Evolutionary conservation across 2,888 invertebrate species (phyloP).

Genomic region (Diabrotica balteata): DNA sequence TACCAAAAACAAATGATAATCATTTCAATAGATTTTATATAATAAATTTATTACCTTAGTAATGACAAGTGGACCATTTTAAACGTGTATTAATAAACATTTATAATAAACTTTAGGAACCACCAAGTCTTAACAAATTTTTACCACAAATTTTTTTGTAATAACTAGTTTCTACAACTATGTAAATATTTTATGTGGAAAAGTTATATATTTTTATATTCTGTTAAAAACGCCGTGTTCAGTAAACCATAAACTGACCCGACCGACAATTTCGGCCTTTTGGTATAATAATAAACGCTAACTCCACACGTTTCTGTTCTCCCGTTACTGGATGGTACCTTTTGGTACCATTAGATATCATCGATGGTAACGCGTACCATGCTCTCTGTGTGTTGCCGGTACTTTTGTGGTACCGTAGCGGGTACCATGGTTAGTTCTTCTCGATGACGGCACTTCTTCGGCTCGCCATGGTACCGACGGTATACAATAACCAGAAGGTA

Average conservation of each 20-base stretch:
- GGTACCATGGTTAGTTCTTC: conserved; percentile 4
- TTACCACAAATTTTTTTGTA: no score
- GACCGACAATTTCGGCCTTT: conserved; percentile 5
- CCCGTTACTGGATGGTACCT: conserved; percentile 22
- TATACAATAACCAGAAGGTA: conserved; percentile 14
- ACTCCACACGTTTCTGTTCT: conserved; percentile 10
- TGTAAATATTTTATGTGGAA: no score
- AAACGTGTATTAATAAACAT: no score
- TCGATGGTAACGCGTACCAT: conserved; percentile 11
- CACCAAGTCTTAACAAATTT: no score
- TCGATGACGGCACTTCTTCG: conserved; percentile 9
- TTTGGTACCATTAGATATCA: conserved; percentile 18
- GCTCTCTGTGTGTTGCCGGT: neutral
- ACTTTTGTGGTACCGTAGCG: neutral
- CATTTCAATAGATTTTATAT: no score
- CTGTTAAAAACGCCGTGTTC: neutral
- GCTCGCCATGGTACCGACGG: neutral
- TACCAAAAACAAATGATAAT: no score
- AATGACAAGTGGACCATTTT: no score
- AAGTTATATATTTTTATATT: no score
- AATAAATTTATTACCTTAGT: no score
- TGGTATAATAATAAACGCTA: neutral
- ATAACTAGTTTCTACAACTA: no score
- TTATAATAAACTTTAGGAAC: no score
- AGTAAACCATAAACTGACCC: neutral